These are phyloP conservation scores for Panthera uncia DNA, from an alignment of 2,113 vertebrate species.

Conservation along the genomic window DNA sequence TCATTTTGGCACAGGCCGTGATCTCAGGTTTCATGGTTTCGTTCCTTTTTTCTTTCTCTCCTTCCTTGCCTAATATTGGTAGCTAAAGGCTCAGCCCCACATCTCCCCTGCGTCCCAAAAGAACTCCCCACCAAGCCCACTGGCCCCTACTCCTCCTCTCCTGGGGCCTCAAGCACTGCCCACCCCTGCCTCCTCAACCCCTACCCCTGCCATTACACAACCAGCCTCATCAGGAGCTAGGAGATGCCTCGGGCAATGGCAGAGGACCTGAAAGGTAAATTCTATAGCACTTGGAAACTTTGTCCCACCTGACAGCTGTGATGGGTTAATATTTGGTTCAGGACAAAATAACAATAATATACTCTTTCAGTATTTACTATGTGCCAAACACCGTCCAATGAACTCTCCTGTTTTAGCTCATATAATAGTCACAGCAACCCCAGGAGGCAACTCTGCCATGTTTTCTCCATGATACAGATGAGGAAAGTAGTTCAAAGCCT, in stretches of 20 bases:
- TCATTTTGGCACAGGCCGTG: too few relatives aligned
- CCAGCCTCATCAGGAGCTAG: not conserved
- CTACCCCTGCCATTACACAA: not conserved
- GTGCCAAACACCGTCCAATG: not conserved
- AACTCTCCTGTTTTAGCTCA: not conserved
- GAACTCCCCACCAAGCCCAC: not conserved
- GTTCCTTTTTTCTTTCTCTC: not conserved
- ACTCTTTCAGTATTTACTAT: not conserved
- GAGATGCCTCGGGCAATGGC: too few relatives aligned
- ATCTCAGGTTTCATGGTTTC: not conserved
- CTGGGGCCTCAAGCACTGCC: rapidly evolving
- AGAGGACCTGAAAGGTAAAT: not conserved
- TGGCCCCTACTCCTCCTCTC: not conserved
- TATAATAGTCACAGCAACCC: not conserved
- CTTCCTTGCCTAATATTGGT: not conserved
- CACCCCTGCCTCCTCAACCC: not conserved
- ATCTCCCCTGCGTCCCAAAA: not conserved
- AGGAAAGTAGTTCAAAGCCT: not conserved
- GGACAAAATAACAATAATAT: not conserved
- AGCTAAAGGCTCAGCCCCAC: not conserved
- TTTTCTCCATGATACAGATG: conserved; percentile 2
- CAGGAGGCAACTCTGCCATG: not conserved
- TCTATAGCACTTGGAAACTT: not conserved
- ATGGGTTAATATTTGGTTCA: not conserved
- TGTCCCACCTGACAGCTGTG: not conserved